Evolutionary conservation across 2,797 vertebrate species (phyloP).

Genomic region (Myotis pilosus): DNA sequence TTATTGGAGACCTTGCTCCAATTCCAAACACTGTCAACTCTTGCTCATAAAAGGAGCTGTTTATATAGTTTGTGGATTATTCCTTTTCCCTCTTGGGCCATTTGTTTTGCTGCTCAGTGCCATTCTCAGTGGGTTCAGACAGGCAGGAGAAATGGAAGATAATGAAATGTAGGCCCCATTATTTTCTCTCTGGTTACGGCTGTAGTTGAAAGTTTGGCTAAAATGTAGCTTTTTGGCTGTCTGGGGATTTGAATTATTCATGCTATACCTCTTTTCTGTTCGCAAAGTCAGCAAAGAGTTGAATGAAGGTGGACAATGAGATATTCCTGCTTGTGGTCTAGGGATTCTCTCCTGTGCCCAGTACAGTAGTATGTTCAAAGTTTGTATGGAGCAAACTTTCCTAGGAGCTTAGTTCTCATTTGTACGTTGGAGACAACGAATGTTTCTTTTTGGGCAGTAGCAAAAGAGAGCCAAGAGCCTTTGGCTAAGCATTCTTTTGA

Average conservation of each 20-base stretch:
- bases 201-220: slow-evolving; percentile 1
- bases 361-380: not conserved
- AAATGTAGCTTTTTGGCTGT: not conserved
- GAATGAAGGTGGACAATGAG: not conserved
- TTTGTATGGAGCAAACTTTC: not conserved
- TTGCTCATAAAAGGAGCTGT: slow-evolving; percentile 51
- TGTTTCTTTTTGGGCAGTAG: not conserved
- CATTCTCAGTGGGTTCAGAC: not conserved
- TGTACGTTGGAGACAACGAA: not conserved
- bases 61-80: slow-evolving; percentile 46
- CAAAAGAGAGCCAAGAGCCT: not conserved
- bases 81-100: slow-evolving; percentile 14
- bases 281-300: not conserved
- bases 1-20: slow-evolving; percentile 18
- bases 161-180: not conserved
- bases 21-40: slow-evolving; percentile 57
- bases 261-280: not conserved
- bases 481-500: slow-evolving; percentile 37
- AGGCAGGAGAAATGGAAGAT: slow-evolving; percentile 46
- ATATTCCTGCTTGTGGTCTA: not conserved
- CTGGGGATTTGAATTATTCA: slow-evolving; percentile 26
- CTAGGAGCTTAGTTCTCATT: not conserved
- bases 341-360: not conserved
- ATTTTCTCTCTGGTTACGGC: slow-evolving; percentile 29
- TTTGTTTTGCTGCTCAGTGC: slow-evolving; percentile 54